Evolutionary conservation across 2,113 vertebrate species (phyloP).

Genomic region (Trichechus manatus): DNA sequence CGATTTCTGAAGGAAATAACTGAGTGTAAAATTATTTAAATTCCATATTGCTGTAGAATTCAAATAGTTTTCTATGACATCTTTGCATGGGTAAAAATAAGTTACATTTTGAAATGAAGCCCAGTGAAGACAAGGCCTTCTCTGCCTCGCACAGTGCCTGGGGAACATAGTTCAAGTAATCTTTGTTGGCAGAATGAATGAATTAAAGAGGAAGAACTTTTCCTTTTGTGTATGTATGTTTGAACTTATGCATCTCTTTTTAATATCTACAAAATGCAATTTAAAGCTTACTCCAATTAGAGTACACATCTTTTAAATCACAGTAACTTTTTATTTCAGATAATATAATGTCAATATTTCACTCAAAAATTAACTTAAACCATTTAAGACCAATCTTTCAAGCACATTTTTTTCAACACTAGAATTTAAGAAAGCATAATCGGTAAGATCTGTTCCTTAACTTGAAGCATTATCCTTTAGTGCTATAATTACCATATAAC

Average conservation of each 20-base stretch:
- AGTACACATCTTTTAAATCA: background rate
- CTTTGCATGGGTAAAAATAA: background rate
- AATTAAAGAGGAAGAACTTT: background rate
- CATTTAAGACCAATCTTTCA: background rate
- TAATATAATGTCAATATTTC: background rate
- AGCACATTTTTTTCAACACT: conserved; percentile 28
- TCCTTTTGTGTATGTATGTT: background rate
- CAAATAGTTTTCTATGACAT: background rate
- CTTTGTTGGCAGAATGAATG: background rate
- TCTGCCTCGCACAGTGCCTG: background rate
- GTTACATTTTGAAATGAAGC: conserved; percentile 20
- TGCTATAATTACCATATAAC: background rate
- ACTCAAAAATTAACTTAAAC: background rate
- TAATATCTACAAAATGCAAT: conserved; percentile 28
- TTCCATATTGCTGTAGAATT: background rate
- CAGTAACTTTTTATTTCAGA: conserved; percentile 21
- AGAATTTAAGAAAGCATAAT: background rate
- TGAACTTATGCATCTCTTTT: background rate
- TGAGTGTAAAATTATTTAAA: conserved; percentile 2
- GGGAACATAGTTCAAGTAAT: background rate
- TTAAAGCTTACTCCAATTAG: background rate
- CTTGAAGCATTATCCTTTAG: background rate
- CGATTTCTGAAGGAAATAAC: conserved; percentile 37
- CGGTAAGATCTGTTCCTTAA: background rate
- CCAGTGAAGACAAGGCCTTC: background rate